A percentile compares a stretch with the other conserved stretches of the same genome.
These are phyloP conservation scores for Crematogaster levior DNA, from an alignment of 2,888 invertebrate species.

Conservation along the genomic window DNA sequence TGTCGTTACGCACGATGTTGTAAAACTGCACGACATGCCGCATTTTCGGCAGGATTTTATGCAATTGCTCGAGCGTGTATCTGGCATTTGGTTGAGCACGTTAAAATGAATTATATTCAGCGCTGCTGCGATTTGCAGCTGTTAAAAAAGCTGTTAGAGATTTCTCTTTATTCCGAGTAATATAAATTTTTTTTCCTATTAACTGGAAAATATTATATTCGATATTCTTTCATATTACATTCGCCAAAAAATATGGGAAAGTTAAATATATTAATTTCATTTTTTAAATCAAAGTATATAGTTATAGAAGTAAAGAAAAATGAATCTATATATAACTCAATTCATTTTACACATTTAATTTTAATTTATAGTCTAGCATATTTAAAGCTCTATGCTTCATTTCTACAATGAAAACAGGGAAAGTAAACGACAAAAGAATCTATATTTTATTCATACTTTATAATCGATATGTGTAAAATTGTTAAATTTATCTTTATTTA, in stretches of 20 bases:
- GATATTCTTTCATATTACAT: neutral
- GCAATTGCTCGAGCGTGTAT: slow-evolving; percentile 1
- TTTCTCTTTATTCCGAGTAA: slow-evolving; percentile 3
- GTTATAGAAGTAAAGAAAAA: neutral
- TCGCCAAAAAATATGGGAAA: neutral
- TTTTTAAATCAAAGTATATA: neutral
- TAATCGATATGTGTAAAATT: neutral
- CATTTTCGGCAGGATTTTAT: slow-evolving; percentile 29
- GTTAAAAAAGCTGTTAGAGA: slow-evolving; percentile 15
- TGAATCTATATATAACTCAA: neutral
- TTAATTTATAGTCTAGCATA: neutral
- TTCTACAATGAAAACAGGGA: neutral
- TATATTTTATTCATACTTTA: neutral
- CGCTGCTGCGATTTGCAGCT: neutral
- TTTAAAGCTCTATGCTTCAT: too few species aligned
- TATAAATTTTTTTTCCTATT: neutral
- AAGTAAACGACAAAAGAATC: neutral
- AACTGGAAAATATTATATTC: neutral
- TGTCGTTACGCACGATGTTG: slow-evolving; percentile 29
- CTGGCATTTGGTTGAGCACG: slow-evolving; percentile 40
- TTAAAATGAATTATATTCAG: slow-evolving; percentile 34
- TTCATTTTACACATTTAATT: slow-evolving; percentile 10
- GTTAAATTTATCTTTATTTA: slow-evolving; percentile 3
- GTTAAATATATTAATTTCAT: neutral
- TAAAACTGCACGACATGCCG: slow-evolving; percentile 14